Evolutionary conservation across 2,888 invertebrate genomes (phyloP).

Genomic region (Drosophila meridionalis): DNA sequence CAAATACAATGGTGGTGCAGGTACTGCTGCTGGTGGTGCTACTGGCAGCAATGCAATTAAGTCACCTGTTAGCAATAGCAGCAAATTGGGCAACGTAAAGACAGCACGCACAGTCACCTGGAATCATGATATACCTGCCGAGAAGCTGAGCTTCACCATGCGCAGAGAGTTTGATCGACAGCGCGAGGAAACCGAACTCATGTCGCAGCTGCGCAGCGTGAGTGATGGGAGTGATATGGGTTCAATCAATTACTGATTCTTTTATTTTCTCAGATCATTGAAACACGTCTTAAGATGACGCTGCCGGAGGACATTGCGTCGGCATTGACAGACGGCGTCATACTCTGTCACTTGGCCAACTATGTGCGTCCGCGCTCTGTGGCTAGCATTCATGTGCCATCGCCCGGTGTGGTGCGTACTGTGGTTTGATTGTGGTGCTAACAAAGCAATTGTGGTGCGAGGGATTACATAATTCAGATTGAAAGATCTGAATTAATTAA

Average conservation of each 20-base stretch:
- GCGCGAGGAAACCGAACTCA: conserved; percentile 93
- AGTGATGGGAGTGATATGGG: conserved; percentile 73
- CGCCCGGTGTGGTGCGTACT: conserved; percentile 92
- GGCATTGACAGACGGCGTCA: conserved; percentile 95
- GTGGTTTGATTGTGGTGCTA: no score
- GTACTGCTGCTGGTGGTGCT: conserved; percentile 1
- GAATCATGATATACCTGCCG: conserved; percentile 89
- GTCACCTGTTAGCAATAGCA: conserved; percentile 81
- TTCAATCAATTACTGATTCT: background rate
- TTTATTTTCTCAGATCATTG: conserved; percentile 90
- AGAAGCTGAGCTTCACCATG: conserved; percentile 96
- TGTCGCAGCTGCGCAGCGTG: conserved; percentile 93
- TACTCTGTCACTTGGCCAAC: conserved; percentile 97
- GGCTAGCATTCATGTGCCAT: conserved; percentile 97
- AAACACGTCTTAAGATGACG: conserved; percentile 94
- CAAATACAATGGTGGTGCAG: conserved; percentile 63
- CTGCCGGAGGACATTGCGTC: conserved; percentile 94
- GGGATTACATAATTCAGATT: background rate
- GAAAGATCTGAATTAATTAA: no score
- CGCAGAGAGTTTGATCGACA: conserved; percentile 96
- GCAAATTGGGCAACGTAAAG: conserved; percentile 75
- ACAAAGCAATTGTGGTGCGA: background rate
- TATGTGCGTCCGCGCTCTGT: conserved; percentile 96
- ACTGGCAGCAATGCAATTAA: conserved; percentile 61
- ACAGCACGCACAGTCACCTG: conserved; percentile 87